phyloP scores from a whole-genome alignment of 2,113 vertebrate species.

The Platysternon megacephalum region DNA sequence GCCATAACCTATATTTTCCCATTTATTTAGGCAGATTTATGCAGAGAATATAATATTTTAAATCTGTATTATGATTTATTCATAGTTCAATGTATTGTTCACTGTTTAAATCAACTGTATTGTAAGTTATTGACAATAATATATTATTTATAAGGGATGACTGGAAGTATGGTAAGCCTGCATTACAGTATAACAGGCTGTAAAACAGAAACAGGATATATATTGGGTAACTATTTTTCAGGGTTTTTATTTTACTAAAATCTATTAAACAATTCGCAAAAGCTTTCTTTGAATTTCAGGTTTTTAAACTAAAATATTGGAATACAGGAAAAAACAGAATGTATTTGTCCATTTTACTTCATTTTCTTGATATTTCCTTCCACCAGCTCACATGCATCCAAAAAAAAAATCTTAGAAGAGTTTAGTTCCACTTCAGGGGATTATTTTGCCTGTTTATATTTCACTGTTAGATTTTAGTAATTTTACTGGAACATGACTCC shows the following conservation, averaged over 20 bases:
- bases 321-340: background rate
- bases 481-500: background rate
- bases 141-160: background rate
- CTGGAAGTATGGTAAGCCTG: background rate
- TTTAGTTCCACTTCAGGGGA: background rate
- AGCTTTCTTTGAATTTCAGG: background rate
- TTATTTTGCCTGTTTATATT: background rate
- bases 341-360: background rate
- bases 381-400: background rate
- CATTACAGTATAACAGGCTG: background rate
- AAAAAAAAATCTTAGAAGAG: background rate
- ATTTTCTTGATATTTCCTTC: background rate
- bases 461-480: background rate
- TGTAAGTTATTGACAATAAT: background rate
- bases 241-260: background rate
- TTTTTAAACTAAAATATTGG: background rate
- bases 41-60: background rate
- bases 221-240: background rate
- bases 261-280: background rate
- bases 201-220: background rate
- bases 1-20: background rate
- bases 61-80: background rate
- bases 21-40: background rate
- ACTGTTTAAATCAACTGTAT: background rate
- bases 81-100: accelerated